phyloP scores from a whole-genome alignment of 2,113 vertebrate genomes.

The Tychaedon coryphoeus region DNA sequence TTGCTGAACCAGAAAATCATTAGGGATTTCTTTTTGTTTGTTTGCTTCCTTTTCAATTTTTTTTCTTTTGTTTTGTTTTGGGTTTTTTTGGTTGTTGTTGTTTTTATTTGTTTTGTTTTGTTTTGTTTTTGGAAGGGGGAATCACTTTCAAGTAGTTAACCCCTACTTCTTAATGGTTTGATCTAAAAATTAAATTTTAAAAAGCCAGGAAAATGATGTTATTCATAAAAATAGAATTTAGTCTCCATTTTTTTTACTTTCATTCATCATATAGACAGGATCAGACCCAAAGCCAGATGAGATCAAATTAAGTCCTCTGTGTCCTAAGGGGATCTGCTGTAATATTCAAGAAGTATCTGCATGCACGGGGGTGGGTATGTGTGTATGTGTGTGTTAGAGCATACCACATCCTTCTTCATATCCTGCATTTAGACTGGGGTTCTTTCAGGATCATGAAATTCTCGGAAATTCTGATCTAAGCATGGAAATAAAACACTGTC shows the following conservation, averaged over 20 bases:
- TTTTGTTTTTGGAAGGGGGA: rapidly evolving
- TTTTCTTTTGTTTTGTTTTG: neutral
- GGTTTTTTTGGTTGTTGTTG: neutral
- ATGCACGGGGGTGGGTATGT: rapidly evolving
- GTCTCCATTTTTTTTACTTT: rapidly evolving
- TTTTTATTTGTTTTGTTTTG: neutral
- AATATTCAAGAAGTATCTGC: neutral
- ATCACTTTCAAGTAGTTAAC: neutral
- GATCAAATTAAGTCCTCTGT: neutral
- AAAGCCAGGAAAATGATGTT: neutral
- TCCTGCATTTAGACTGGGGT: neutral
- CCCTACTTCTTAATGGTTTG: neutral
- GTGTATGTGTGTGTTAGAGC: neutral
- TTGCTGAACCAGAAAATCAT: neutral
- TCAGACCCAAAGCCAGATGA: neutral
- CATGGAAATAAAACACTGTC: neutral
- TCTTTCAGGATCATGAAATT: neutral
- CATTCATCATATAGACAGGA: neutral
- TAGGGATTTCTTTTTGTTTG: too few relatives aligned
- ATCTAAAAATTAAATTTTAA: neutral
- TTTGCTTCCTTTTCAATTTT: rapidly evolving
- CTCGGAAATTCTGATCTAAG: neutral
- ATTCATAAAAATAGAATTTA: neutral
- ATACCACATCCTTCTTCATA: neutral
- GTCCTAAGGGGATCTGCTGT: neutral